A percentile compares a stretch with the other conserved stretches of the same genome.
These are phyloP conservation scores for Ispidina picta DNA, from an alignment of 2,797 vertebrate species.

Conservation along the genomic window DNA sequence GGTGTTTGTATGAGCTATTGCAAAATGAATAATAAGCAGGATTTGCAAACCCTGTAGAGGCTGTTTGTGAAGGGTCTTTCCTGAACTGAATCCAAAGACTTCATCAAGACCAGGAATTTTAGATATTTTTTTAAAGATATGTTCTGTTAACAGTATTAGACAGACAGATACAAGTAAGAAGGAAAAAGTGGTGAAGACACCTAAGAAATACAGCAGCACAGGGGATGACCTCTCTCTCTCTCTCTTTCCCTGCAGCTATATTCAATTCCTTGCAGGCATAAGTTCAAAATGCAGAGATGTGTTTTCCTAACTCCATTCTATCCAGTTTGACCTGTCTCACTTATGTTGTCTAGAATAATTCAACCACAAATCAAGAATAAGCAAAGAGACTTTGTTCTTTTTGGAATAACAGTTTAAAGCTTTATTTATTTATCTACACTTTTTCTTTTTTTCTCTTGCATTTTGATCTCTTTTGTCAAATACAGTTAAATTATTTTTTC, in stretches of 20 bases:
- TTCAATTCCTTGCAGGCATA: background rate
- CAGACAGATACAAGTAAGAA: background rate
- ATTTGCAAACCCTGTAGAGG: background rate
- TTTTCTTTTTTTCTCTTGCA: background rate
- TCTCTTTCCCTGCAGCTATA: background rate
- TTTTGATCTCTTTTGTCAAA: background rate
- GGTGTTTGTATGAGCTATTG: background rate
- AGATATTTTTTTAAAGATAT: background rate
- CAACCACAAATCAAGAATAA: background rate
- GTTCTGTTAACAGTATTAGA: background rate
- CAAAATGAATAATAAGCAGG: conserved; percentile 5
- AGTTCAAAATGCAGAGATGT: background rate
- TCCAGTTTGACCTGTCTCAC: background rate
- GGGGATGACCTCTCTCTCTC: fast-evolving
- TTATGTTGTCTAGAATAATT: background rate
- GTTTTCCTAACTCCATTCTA: background rate
- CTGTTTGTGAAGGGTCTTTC: background rate
- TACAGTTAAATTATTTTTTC: background rate
- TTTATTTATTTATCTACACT: background rate
- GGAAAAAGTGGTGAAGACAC: background rate
- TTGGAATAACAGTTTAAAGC: background rate
- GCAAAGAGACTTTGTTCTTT: background rate
- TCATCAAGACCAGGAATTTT: background rate
- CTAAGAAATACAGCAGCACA: background rate
- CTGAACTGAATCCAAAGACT: conserved; percentile 10